Conservation (phyloP, 2,113 vertebrate genomes). For the Chelonoidis abingdonii region DNA sequence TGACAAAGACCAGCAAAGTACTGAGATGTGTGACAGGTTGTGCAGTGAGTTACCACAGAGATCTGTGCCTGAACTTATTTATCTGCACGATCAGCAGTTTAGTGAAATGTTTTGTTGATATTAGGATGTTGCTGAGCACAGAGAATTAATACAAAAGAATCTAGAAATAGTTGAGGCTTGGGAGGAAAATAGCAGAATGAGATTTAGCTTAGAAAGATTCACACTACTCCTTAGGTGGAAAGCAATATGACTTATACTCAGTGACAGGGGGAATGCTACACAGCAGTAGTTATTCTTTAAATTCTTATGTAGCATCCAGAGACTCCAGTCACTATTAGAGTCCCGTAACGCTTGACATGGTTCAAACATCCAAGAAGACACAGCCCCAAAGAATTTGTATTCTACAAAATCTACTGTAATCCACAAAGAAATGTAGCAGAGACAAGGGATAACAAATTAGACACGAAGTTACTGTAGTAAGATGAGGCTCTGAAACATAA, state of each 20-base stretch:
- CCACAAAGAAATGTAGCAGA: neutral
- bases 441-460: neutral
- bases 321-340: neutral
- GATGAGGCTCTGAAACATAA: no score
- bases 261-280: rapidly evolving
- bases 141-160: constrained; percentile 28
- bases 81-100: neutral
- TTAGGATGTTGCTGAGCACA: neutral
- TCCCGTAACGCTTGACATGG: neutral
- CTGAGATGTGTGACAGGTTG: rapidly evolving
- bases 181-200: constrained; percentile 61
- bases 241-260: neutral
- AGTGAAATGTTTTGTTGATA: constrained; percentile 41
- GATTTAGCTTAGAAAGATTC: neutral
- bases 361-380: neutral
- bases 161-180: neutral
- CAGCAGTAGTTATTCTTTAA: constrained; percentile 4
- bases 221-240: neutral
- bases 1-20: neutral
- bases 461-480: neutral
- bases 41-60: constrained; percentile 4
- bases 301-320: neutral
- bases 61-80: neutral
- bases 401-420: neutral
- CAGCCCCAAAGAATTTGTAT: neutral